Base-by-base conservation (phyloP, 1,140 invertebrate genomes). In the Pseudomyrmex flavicornis region DNA sequence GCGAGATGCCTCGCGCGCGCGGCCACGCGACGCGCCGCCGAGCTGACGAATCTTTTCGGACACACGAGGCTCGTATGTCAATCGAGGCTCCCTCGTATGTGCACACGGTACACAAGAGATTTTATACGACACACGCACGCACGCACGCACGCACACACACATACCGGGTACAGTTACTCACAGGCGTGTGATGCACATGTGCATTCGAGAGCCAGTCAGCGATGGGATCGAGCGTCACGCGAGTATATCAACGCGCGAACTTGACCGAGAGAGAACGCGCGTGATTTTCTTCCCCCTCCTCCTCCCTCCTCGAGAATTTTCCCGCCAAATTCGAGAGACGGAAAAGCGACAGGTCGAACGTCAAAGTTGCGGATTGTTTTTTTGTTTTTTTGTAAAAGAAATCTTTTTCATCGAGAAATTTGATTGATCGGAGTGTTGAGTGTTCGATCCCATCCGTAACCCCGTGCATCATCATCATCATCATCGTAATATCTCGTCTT, bases 51-150 rank as follows among this genome's bases (percentile, higher is more conserved):
- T 79, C 46, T 80, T 80, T 70, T 59, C 15, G 7, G 10, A 15
- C 54, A 59, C 54, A 59, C 63, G 56, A 80, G 44, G 54, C 22
- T 80, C 76, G 44, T 80, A 50, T 80, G 20, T 80, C 76, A 72
- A 59, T 61, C 44, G 35, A 35, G 35, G 44, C n/a, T n/a, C n/a
- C 22, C 20, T n/a, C 66, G 20, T 72, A 59, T 79, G 44, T 15
- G 48, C 66, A 52, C 35, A 44, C 22, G 54, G 1, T 46, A 12
- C 17, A 77, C 17, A 17, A 20, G 13, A 12, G n/a, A 58, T n/a
- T n/a, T 8, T 10, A 35, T 7, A 9, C 48, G 48, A 35, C 26
- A 10, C 22, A 62, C 26, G 26, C 26, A 35, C 26, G 5, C 1
- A 7, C 5, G 35, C 5, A 35, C 35, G 0, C 35, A 35, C 35